Base-by-base conservation (phyloP, 1,140 invertebrate genomes). In the Lutraria rhynchaena region DNA sequence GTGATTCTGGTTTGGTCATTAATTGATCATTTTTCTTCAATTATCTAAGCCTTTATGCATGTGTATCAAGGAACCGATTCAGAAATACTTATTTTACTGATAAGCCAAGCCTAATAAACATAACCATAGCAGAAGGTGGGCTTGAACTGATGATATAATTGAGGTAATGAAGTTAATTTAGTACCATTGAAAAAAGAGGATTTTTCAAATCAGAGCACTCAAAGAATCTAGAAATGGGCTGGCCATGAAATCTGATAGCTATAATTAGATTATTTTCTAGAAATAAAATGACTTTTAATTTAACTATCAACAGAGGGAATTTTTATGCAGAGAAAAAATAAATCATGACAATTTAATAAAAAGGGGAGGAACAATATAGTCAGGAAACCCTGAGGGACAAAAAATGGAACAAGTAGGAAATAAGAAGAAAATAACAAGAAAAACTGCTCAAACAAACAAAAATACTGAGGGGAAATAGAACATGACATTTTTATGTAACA, bases 21-120 rank as follows among this genome's bases (percentile, higher is more conserved):
- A 75, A 63, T 75, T 75, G 73, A 75, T 75, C 61, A 75, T 31
- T 37, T 61, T 61, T 75, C 73, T 61, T 13, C 55, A 22, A 31
- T 61, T 75, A 63, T 63, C 58, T 29, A 67, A 46, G 63, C 35
- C n/a, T 1, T 44, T 63, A 9, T 22, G 7, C 27, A 46, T 15
- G 15, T 33, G 61, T 46, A 60, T 75, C 55, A 49, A 44, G 46
- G 24, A 73, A 73, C n/a, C 35, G 51, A 29, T 73, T 73, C 44
- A 73, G 51, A 58, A 53, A 73, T 73, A 33, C 9, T 58, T 37
- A 24, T 7, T 7, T 9, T n/a, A n/a, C 33, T 24, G 70, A 73
- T 73, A 57, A 57, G 53, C 31, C n/a, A 15, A 57, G 53, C 33
- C 55, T 55, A 58, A 73, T 58, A 73, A 73, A 58, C 51, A 71